Evolutionary conservation across 2,888 invertebrate genomes (phyloP), one percentile per base, ranked within the genome.

Genomic region (Cataglyphis livida): DNA sequence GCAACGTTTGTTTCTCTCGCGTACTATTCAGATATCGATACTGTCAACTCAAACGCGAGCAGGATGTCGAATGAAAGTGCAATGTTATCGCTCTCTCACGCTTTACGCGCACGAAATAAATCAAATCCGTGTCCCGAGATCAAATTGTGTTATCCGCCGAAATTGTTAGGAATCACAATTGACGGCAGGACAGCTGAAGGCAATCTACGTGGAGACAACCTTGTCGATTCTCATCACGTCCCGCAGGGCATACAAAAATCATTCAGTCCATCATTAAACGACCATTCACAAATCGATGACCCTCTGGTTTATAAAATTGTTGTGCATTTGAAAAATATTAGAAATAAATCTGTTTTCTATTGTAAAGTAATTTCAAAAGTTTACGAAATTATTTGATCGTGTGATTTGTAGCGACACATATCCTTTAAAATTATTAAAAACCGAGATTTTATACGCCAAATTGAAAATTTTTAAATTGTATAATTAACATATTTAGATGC

Each of bases 61-160:
- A 41, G 41, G 57, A 76, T 41, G 21, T 18, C 35, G 28, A 75
- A 18, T 57, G 66, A 78, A 57, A 76, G 54, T 68, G 28, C 54
- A 76, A 57, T 41, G 57, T 68, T 78, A 70, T 78, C 61, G 32
- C 21, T 61, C 15, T 61, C 54, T 76, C 76, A 41, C 41, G 57
- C 76, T 70, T 78, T 78, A 78, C 70, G 57, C 70, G 32, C 57
- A 21, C 28, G 38, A 57, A 32, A 57, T 57, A 78, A 78, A 78
- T 70, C 76, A 57, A 59, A 70, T 70, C 9, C 6, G 15, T 78
- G n/a, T 15, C 28, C 28, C 15, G 54, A 3, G 41, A 44, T 70
- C 15, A 70, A 78, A 78, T 57, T 78, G 57, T 12, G 21, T 70
- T 59, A 35, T 35, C 5, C 6, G 70, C 70, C 15, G 68, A 70